Percentiles rank a stretch among this genome's conserved stretches.
phyloP scores from a whole-genome alignment of 2,113 vertebrate genomes.

The Xiphorhynchus elegans region DNA sequence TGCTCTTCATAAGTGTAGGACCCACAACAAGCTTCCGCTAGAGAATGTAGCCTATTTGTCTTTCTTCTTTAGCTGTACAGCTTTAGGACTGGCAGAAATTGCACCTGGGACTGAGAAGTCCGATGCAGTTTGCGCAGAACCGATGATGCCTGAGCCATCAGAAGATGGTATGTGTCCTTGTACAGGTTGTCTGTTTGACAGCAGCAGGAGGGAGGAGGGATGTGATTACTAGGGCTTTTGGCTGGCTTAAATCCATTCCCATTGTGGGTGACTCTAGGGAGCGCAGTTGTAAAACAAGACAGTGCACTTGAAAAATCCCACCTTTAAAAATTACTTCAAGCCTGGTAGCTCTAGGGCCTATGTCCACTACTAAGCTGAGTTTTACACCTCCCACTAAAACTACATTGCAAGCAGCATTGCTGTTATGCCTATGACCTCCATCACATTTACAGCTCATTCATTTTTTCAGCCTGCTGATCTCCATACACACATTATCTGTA shows the following conservation, averaged over 20 bases:
- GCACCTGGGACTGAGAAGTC: constrained; percentile 66
- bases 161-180: constrained; percentile 51
- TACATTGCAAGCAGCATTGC: not conserved
- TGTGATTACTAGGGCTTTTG: not conserved
- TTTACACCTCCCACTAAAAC: not conserved
- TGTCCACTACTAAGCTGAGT: not conserved
- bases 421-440: not conserved
- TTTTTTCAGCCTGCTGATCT: not conserved
- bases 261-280: not conserved
- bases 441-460: not conserved
- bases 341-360: not conserved
- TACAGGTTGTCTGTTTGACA: not conserved
- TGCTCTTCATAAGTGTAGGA: not conserved
- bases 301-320: not conserved
- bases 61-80: constrained; percentile 71
- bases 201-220: not conserved
- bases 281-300: not conserved
- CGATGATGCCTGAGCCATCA: not conserved
- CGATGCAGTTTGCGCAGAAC: constrained; percentile 68
- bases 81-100: constrained; percentile 59
- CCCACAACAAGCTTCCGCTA: not conserved
- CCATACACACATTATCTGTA: not conserved
- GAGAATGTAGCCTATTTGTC: not conserved
- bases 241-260: not conserved
- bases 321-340: not conserved